phyloP scores from a whole-genome alignment of 1,140 invertebrate species.

The Aethina tumida region DNA sequence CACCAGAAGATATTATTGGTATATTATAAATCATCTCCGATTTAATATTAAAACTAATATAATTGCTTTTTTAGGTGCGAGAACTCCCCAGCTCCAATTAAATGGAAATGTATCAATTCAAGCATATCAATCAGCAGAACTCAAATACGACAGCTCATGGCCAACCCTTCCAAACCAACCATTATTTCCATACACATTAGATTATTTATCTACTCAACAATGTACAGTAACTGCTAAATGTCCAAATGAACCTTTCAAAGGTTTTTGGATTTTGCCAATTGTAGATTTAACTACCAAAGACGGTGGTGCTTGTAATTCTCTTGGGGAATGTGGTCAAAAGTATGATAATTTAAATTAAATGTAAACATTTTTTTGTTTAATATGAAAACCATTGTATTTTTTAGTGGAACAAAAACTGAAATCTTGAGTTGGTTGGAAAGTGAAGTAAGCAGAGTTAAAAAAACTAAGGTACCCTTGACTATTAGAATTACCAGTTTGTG shows the following conservation, averaged over 20 bases:
- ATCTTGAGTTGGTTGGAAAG: conserved; percentile 22
- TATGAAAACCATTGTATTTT: not conserved
- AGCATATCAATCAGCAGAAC: conserved; percentile 39
- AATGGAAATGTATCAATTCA: conserved; percentile 40
- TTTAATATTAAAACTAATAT: no score
- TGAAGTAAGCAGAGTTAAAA: conserved; percentile 15
- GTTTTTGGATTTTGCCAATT: conserved; percentile 55
- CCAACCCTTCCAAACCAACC: conserved; percentile 39
- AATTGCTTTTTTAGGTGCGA: no score
- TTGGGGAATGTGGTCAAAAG: conserved; percentile 41
- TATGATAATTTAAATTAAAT: conserved; percentile 1
- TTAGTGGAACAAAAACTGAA: conserved; percentile 18
- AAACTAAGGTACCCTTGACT: conserved; percentile 21
- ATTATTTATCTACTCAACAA: conserved; percentile 50
- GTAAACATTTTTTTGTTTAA: conserved; percentile 1
- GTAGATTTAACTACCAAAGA: conserved; percentile 43
- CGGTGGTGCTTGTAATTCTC: conserved; percentile 46
- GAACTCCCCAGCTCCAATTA: conserved; percentile 26
- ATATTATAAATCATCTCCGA: no score
- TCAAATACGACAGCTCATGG: conserved; percentile 56
- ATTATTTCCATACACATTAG: conserved; percentile 55
- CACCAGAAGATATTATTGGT: conserved; percentile 19
- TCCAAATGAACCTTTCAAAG: conserved; percentile 49
- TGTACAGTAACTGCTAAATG: conserved; percentile 49
- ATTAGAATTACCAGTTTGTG: conserved; percentile 18